Conservation (phyloP, 2,113 vertebrate species). For the Poecile atricapillus region DNA sequence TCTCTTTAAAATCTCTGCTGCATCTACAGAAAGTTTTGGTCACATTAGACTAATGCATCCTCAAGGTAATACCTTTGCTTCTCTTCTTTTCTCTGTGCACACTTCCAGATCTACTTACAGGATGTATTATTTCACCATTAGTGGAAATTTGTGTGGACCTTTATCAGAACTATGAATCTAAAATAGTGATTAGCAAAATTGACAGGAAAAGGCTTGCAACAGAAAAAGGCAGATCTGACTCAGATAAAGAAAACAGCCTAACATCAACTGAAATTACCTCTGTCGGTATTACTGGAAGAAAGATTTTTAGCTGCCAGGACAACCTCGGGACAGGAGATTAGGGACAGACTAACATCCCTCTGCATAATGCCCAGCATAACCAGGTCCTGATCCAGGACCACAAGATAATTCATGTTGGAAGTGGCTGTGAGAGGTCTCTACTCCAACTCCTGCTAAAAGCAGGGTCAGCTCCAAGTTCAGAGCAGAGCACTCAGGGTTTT, state of each 20-base stretch:
- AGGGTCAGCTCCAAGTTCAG: background rate
- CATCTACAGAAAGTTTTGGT: background rate
- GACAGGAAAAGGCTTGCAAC: conserved; percentile 7
- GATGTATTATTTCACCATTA: background rate
- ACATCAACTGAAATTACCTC: background rate
- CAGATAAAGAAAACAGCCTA: background rate
- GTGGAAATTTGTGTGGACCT: background rate
- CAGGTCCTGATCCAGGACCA: background rate
- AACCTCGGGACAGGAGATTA: background rate
- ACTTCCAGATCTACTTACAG: background rate
- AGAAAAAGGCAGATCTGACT: background rate
- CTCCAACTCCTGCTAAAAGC: background rate
- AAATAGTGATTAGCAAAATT: background rate
- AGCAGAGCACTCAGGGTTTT: background rate
- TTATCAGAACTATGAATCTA: background rate
- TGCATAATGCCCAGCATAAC: background rate
- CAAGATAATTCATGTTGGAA: background rate
- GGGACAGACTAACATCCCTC: background rate
- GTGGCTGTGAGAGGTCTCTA: background rate
- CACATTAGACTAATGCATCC: background rate
- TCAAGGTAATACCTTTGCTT: background rate
- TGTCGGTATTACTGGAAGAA: background rate
- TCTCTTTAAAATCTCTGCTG: background rate
- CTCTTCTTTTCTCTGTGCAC: background rate
- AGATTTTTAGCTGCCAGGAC: background rate